Conservation (phyloP, 2,888 invertebrate genomes). For the Masnerella sp. region DNA sequence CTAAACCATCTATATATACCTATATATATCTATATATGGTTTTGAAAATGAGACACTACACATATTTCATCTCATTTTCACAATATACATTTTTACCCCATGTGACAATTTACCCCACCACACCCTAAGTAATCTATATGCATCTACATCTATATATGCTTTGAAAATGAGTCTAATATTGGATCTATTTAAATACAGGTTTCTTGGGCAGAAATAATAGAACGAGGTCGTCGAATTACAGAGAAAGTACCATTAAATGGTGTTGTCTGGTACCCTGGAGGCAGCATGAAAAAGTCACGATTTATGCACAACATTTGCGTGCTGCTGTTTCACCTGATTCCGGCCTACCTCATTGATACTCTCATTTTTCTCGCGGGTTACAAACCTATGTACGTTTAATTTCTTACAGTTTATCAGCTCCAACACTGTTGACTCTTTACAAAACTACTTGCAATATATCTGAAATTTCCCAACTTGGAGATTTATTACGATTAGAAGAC, state of each 20-base stretch:
- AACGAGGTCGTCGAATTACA: constrained; percentile 87
- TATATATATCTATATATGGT: too few species aligned
- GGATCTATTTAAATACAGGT: constrained; percentile 71
- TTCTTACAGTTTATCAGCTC: neutral
- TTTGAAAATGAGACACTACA: too few species aligned
- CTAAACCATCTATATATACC: too few species aligned
- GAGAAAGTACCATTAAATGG: constrained; percentile 91
- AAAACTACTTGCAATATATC: too few species aligned
- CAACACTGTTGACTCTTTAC: neutral
- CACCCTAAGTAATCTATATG: too few species aligned
- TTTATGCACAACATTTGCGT: constrained; percentile 89
- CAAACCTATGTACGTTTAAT: constrained; percentile 85
- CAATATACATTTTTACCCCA: too few species aligned
- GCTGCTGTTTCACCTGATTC: constrained; percentile 92
- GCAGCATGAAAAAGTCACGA: constrained; percentile 90
- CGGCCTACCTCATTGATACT: constrained; percentile 91
- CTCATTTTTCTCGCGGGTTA: constrained; percentile 88
- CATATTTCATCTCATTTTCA: too few species aligned
- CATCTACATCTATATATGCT: too few species aligned
- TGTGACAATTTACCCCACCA: too few species aligned
- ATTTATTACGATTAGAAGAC: too few species aligned
- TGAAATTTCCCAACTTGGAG: too few species aligned
- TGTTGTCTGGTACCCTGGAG: constrained; percentile 91
- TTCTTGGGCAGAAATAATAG: constrained; percentile 93
- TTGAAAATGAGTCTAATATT: neutral